Evolutionary conservation across 2,797 vertebrate genomes (phyloP).

Genomic region (Pithecia hirsuta): DNA sequence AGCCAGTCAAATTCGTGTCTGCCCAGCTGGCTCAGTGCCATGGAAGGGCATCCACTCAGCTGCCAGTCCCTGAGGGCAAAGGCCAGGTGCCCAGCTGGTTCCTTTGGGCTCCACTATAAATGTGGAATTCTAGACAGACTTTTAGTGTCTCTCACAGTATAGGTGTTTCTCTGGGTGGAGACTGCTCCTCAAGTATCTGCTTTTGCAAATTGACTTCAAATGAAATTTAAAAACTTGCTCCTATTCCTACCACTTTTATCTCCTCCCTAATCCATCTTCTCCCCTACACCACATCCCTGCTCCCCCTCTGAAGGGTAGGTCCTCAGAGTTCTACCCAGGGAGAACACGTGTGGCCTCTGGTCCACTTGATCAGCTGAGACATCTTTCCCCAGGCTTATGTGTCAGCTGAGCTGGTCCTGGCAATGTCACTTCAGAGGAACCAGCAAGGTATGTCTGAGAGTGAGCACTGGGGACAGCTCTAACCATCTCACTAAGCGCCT

Average conservation of each 20-base stretch:
- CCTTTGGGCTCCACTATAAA: neutral
- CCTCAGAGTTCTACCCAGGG: neutral
- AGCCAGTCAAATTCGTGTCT: neutral
- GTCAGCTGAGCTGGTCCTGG: neutral
- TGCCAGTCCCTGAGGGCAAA: neutral
- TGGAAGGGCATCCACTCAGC: neutral
- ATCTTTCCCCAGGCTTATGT: neutral
- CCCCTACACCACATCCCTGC: rapidly evolving
- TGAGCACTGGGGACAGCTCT: neutral
- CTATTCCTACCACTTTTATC: neutral
- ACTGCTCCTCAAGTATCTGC: neutral
- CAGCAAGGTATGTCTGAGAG: neutral
- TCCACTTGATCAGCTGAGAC: neutral
- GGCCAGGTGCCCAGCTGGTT: neutral
- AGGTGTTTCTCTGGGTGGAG: neutral
- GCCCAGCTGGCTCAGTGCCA: neutral
- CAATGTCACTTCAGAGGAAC: neutral
- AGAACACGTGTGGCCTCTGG: neutral
- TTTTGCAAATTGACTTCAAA: neutral
- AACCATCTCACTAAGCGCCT: neutral
- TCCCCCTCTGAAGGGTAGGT: neutral
- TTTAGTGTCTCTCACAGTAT: neutral
- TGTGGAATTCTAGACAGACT: neutral
- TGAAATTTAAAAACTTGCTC: neutral
- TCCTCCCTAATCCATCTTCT: neutral